A percentile compares a stretch with the other conserved stretches of the same genome.
Conservation (phyloP, 2,113 vertebrate species). For the Dolichallabes microphthalmus region DNA sequence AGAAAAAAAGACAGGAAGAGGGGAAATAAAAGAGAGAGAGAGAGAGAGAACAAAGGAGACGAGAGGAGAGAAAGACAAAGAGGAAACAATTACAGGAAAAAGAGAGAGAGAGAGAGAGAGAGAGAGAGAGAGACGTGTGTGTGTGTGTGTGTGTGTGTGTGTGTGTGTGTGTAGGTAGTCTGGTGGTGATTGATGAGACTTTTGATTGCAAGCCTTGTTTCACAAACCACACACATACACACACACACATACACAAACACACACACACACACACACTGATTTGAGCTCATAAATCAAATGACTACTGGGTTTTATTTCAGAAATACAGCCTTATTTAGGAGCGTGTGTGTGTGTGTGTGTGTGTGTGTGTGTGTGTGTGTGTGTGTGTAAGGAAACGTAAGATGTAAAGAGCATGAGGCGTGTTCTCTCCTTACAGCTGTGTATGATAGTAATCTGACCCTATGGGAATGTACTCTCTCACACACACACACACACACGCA, state of each 20-base stretch:
- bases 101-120: background rate
- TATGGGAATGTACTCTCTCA: conserved; percentile 48
- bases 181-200: conserved; percentile 4
- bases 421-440: conserved; percentile 50
- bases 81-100: background rate
- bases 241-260: conserved; percentile 29
- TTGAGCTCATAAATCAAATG: conserved; percentile 38
- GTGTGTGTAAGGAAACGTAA: conserved; percentile 33
- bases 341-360: conserved; percentile 33
- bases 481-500: conserved; percentile 36
- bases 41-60: background rate
- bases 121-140: background rate
- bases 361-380: conserved; percentile 32
- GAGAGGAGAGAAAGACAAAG: background rate
- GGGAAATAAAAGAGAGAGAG: too few relatives aligned
- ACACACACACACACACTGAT: conserved; percentile 7
- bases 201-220: conserved; percentile 13
- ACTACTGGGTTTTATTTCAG: conserved; percentile 35
- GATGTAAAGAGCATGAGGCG: conserved; percentile 36
- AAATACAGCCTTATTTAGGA: conserved; percentile 32
- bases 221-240: conserved; percentile 12
- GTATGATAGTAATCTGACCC: conserved; percentile 59
- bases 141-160: background rate
- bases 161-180: background rate
- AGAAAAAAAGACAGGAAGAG: background rate